Percentiles rank a stretch among this genome's conserved stretches.
phyloP scores from a whole-genome alignment of 2,888 invertebrate genomes.

The Branchellion lobata region DNA sequence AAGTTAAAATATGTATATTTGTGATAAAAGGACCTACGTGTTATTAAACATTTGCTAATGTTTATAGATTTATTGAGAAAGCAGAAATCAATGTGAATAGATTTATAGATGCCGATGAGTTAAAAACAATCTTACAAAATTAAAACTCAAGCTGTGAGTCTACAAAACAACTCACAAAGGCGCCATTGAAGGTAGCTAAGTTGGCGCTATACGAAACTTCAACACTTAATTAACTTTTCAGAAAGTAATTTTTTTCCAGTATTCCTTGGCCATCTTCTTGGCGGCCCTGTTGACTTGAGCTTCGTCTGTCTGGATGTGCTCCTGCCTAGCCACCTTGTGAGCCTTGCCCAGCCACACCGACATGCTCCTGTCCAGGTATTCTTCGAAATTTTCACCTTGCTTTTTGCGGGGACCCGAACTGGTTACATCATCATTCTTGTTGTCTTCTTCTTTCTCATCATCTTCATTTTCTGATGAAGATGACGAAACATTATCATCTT shows the following conservation, averaged over 20 bases:
- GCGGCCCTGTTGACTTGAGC: slow-evolving; percentile 57
- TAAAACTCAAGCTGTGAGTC: too few relatives aligned
- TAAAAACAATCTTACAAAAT: too few relatives aligned
- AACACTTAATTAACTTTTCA: not conserved
- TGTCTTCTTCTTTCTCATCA: slow-evolving; percentile 6
- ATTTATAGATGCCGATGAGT: too few relatives aligned
- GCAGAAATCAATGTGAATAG: too few relatives aligned
- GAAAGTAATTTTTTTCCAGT: slow-evolving; percentile 45
- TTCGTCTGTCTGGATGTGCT: slow-evolving; percentile 55
- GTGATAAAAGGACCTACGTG: too few relatives aligned
- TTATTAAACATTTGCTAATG: too few relatives aligned
- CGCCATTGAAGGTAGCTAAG: too few relatives aligned
- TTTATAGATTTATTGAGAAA: too few relatives aligned
- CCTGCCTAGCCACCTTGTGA: slow-evolving; percentile 56
- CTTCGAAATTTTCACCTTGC: slow-evolving; percentile 20
- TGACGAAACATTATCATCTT: slow-evolving; percentile 28
- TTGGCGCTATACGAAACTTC: too few relatives aligned
- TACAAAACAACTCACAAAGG: too few relatives aligned
- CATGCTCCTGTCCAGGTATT: slow-evolving; percentile 57
- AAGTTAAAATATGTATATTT: too few relatives aligned
- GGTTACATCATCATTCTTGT: slow-evolving; percentile 20
- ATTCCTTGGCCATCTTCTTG: slow-evolving; percentile 56
- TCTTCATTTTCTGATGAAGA: slow-evolving; percentile 5
- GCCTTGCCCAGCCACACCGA: slow-evolving; percentile 59
- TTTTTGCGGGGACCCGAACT: slow-evolving; percentile 38